Conservation (phyloP, 1,140 invertebrate species). For the Drosophila nasuta region DNA sequence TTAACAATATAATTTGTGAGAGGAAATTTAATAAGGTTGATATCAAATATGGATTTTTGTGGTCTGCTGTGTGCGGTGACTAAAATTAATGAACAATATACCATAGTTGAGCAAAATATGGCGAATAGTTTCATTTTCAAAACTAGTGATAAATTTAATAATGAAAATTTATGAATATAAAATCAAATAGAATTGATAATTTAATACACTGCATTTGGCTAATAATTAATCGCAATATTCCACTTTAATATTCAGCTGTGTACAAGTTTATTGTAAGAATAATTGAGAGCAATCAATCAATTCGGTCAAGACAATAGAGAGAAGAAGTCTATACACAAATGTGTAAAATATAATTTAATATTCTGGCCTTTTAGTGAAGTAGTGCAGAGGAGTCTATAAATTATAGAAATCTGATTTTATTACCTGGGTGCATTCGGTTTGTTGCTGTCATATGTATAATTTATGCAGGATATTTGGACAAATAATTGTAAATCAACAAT, state of each 20-base stretch:
- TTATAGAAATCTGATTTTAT: background rate
- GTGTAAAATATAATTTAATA: background rate
- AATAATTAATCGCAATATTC: no score
- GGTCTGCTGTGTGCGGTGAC: no score
- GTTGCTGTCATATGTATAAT: slow-evolving; percentile 45
- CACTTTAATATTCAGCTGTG: no score
- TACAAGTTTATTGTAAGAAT: no score
- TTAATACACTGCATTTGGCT: no score
- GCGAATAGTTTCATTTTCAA: no score
- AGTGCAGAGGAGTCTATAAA: background rate
- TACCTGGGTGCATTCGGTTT: slow-evolving; percentile 3
- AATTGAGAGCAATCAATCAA: no score
- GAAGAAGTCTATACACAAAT: background rate
- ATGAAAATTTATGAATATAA: no score
- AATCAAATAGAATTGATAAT: no score
- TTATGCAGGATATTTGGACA: slow-evolving; percentile 57
- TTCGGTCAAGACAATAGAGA: background rate
- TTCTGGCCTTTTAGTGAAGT: slow-evolving; percentile 1
- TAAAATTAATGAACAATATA: no score
- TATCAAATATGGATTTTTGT: background rate
- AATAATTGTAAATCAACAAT: slow-evolving; percentile 80
- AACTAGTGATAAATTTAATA: no score
- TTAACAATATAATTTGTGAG: slow-evolving; percentile 27
- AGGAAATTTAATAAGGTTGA: slow-evolving; percentile 27
- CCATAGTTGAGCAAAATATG: no score